These are phyloP conservation scores for Amblyopsis hoosieri DNA, from an alignment of 2,797 vertebrate species.

Conservation along the genomic window DNA sequence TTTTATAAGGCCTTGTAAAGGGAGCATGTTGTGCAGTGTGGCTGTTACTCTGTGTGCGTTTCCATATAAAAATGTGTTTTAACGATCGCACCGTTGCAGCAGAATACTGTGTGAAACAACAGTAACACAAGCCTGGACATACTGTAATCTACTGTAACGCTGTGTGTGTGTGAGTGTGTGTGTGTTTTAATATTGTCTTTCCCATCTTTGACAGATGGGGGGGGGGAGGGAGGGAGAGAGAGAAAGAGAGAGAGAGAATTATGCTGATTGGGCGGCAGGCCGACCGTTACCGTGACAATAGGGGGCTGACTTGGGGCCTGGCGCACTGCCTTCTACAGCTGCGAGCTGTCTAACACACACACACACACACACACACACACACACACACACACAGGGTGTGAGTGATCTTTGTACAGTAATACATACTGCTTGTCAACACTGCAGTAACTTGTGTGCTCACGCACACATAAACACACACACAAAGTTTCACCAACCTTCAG, in stretches of 20 bases:
- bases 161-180: too few species aligned
- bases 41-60: too few species aligned
- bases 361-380: slow-evolving; percentile 18
- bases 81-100: too few species aligned
- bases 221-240: slow-evolving; percentile 6
- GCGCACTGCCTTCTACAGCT: slow-evolving; percentile 68
- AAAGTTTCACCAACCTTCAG: slow-evolving; percentile 28
- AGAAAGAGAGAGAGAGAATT: slow-evolving; percentile 34
- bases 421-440: slow-evolving; percentile 26
- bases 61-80: too few species aligned
- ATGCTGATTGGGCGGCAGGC: slow-evolving; percentile 65
- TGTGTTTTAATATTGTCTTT: too few species aligned
- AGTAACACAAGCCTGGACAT: too few species aligned
- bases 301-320: slow-evolving; percentile 60
- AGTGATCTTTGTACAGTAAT: slow-evolving; percentile 10
- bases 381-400: slow-evolving; percentile 11
- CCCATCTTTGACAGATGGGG: not conserved
- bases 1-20: too few species aligned
- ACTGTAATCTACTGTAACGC: too few species aligned
- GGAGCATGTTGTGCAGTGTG: too few species aligned
- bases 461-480: slow-evolving; percentile 24
- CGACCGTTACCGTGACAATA: slow-evolving; percentile 68
- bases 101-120: too few species aligned
- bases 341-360: slow-evolving; percentile 52
- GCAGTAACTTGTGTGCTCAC: slow-evolving; percentile 29